These are phyloP conservation scores for Micronycteris hirsuta DNA, from an alignment of 2,113 vertebrate species.

Conservation along the genomic window DNA sequence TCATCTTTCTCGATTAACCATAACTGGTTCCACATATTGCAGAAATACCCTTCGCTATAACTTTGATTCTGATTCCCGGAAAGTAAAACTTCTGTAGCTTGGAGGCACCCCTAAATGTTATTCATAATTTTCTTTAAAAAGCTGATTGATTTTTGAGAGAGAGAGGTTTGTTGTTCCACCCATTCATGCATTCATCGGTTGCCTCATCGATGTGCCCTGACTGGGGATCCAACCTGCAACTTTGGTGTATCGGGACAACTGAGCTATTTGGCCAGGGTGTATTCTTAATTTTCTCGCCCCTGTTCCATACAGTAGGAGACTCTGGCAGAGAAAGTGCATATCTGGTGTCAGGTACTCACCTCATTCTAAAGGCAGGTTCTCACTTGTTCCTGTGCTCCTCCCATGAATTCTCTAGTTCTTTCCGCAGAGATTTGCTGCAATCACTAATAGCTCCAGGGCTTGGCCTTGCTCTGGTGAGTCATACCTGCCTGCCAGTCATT, in stretches of 20 bases:
- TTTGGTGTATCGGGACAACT: too few relatives aligned
- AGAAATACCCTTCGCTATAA: neutral
- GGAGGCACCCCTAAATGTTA: neutral
- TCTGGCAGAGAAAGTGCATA: neutral
- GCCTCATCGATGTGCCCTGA: too few relatives aligned
- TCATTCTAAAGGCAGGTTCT: neutral
- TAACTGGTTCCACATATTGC: neutral
- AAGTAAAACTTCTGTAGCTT: neutral
- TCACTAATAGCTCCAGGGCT: neutral
- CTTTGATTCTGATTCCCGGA: neutral
- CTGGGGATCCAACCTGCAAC: too few relatives aligned
- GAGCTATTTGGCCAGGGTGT: too few relatives aligned
- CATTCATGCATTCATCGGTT: too few relatives aligned
- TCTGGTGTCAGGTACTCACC: neutral
- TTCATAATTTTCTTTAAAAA: neutral
- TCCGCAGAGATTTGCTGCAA: neutral
- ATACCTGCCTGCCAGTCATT: neutral
- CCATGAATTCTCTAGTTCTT: neutral
- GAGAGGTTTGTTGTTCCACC: too few relatives aligned
- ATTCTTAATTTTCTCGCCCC: neutral
- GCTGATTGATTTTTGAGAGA: too few relatives aligned
- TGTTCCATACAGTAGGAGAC: neutral
- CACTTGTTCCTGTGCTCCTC: too few relatives aligned
- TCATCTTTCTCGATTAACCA: neutral
- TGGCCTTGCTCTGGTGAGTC: neutral